phyloP scores from a whole-genome alignment of 2,113 vertebrate genomes.

The Uropsilus gracilis region DNA sequence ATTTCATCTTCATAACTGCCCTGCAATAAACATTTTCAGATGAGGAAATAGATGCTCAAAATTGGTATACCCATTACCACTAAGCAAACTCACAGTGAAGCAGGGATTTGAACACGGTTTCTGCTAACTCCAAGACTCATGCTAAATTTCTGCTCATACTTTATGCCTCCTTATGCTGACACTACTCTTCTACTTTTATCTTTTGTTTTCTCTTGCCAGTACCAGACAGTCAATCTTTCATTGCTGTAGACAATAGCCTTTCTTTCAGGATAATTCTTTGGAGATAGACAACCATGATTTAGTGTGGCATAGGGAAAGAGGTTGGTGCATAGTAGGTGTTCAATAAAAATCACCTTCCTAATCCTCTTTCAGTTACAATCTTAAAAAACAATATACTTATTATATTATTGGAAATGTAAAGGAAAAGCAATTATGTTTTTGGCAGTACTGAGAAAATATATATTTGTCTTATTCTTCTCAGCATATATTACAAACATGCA shows the following conservation, averaged over 20 bases:
- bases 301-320: background rate
- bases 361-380: background rate
- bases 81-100: constrained; percentile 36
- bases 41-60: constrained; percentile 24
- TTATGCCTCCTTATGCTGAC: background rate
- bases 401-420: constrained; percentile 59
- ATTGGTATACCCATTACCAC: background rate
- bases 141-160: constrained; percentile 15
- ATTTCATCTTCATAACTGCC: constrained; percentile 18
- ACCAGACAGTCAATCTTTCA: background rate
- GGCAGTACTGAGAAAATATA: constrained; percentile 44
- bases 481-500: constrained; percentile 24
- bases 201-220: background rate
- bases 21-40: constrained; percentile 42
- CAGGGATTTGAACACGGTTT: background rate
- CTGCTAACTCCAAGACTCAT: background rate
- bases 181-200: constrained; percentile 31
- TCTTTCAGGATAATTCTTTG: background rate
- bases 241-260: background rate
- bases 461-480: constrained; percentile 33
- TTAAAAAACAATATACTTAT: constrained; percentile 38
- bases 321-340: background rate
- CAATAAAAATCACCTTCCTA: background rate
- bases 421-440: constrained; percentile 11
- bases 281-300: background rate